Evolutionary conservation across 2,113 vertebrate genomes (phyloP), one percentile per base, ranked within the genome.

Genomic region (Puma concolor): DNA sequence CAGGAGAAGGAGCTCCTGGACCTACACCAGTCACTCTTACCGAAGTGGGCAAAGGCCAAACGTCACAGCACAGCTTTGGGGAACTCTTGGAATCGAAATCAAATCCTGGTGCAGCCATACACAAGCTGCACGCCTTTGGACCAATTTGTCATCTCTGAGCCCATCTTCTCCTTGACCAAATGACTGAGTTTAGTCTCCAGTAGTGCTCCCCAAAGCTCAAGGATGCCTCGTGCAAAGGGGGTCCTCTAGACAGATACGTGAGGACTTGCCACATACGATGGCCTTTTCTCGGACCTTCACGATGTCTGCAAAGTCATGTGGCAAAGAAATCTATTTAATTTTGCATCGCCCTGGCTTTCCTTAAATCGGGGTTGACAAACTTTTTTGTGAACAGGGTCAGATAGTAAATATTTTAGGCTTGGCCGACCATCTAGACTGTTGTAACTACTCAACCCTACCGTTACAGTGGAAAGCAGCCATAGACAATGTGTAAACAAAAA

Each of bases 331-430:
- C 6, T 15, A 41, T 15, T 89, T 91, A 16, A 69, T n/a, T 84
- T 87, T 23, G 14, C 25, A 91, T 91, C 38, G 23, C 14, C 14
- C 16, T 74, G 63, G 23, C 27, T 25, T 82, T 92, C 54, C 67
- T 77, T 69, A 48, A n/a, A 11, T 60, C 36, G 33, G 10, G 2
- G 66, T 29, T 29, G 38, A 33, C 80, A 85, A 76, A 16, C 7
- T n/a, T 83, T 83, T 72, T 87, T 72, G 57, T 81, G 6, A 29
- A 13, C 1, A 29, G 48, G 13, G 33, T 50, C 74, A 96, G 67
- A 90, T 0, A 83, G 54, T 60, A 83, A 88, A 79, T 64, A 84
- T 50, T 91, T 95, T 33, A 50, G 63, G 67, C 31, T 74, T 82
- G 23, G 25, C 2, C 1, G 33, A 15, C 36, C 11, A 17, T 4